These are phyloP conservation scores for Centropus bengalensis DNA, from an alignment of 2,113 vertebrate genomes.

Conservation along the genomic window DNA sequence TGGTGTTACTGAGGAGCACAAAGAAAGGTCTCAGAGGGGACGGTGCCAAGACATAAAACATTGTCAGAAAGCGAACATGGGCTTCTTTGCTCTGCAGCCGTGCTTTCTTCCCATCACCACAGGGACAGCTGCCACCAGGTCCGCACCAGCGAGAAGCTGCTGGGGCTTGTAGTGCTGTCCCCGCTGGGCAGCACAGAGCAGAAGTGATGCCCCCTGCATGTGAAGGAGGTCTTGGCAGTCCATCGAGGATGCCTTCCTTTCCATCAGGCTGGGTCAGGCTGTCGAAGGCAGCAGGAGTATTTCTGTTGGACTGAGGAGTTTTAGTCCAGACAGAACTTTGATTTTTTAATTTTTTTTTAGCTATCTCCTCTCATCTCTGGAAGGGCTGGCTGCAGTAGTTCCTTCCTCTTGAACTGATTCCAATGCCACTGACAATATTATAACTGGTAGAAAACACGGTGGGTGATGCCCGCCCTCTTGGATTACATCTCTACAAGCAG, in stretches of 20 bases:
- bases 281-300: neutral
- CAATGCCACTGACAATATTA: neutral
- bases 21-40: neutral
- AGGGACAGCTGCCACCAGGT: fast-evolving
- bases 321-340: neutral
- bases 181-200: fast-evolving
- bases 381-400: neutral
- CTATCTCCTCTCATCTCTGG: neutral
- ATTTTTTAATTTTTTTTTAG: neutral
- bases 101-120: neutral
- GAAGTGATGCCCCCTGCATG: fast-evolving
- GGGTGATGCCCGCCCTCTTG: neutral
- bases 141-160: neutral
- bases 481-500: neutral
- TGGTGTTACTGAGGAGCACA: neutral
- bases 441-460: neutral
- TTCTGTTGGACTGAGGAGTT: neutral
- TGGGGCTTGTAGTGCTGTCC: neutral
- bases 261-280: neutral
- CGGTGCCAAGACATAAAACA: neutral
- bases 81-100: neutral
- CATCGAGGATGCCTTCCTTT: neutral
- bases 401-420: neutral
- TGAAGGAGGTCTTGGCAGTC: neutral
- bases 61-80: fast-evolving